Percentiles rank a stretch among this genome's conserved stretches.
phyloP scores from a whole-genome alignment of 2,888 invertebrate genomes.

The Pogonocherus hispidulus region DNA sequence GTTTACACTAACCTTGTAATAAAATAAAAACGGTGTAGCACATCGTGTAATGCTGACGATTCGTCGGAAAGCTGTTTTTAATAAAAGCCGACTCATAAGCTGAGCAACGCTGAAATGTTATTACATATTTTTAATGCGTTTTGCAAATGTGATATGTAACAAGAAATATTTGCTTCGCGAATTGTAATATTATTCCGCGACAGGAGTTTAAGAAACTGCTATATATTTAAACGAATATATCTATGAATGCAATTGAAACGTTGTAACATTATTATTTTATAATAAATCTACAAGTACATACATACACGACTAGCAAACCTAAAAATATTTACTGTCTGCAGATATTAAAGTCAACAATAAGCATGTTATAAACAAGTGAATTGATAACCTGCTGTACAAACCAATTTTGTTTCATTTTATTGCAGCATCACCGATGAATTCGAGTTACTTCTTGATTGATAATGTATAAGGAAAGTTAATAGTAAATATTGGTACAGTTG shows the following conservation, averaged over 20 bases:
- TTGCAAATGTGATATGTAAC: slow-evolving; percentile 24
- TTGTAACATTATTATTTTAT: not conserved
- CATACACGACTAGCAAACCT: too few relatives aligned
- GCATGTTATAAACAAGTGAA: too few relatives aligned
- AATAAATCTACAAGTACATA: too few relatives aligned
- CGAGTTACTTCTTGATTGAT: too few relatives aligned
- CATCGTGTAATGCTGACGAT: not conserved
- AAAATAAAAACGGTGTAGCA: not conserved
- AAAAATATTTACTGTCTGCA: too few relatives aligned
- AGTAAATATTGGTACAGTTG: too few relatives aligned
- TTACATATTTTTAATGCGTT: slow-evolving; percentile 29
- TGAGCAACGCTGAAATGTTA: slow-evolving; percentile 20
- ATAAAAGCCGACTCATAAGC: slow-evolving; percentile 5
- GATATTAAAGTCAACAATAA: too few relatives aligned
- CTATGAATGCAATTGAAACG: not conserved
- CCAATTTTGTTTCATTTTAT: too few relatives aligned
- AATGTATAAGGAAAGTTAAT: too few relatives aligned
- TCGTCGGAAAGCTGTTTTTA: slow-evolving; percentile 16
- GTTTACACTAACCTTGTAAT: not conserved
- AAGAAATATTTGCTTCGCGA: slow-evolving; percentile 18
- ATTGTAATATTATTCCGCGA: slow-evolving; percentile 1
- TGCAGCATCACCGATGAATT: too few relatives aligned
- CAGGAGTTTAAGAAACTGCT: not conserved
- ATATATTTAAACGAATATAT: not conserved
- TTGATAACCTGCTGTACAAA: too few relatives aligned